Base-by-base conservation (phyloP, 2,888 invertebrate species). In the Cristatella mucedo region DNA sequence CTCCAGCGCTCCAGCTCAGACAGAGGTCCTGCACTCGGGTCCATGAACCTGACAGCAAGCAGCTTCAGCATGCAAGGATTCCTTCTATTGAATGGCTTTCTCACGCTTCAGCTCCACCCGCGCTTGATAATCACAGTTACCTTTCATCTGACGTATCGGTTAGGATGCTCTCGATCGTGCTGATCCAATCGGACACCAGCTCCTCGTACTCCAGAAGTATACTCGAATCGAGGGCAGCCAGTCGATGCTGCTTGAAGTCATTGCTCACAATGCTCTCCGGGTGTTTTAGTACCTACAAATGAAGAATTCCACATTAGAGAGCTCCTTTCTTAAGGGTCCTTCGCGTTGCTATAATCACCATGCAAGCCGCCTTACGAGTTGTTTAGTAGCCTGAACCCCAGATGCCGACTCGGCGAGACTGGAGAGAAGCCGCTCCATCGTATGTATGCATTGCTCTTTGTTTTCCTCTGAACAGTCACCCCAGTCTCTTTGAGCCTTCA, bases 1-100 rank as follows among this genome's bases (percentile, higher is more conserved):
- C 53, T 47, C 64, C 64, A 65, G 41, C 60, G 45, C 29, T 64
- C 63, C 30, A 65, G 41, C 49, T 65, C 64, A 2, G 59, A 58
- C 47, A 64, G 41, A 2, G 63, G 64, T 21, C 63, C 63, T 44
- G 60, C 57, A 51, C 57, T 61, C 4, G 57, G 56, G 41, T 59
- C 60, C 49, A 58, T 50, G 42, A 55, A 54, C 44, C 59, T 59
- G 40, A 21, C n/a, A 11, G 26, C 26, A 26, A 26, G 26, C n/a
- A 26, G 26, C 9, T 26, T 7, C n/a, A 26, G n/a, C 7, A 26
- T 26, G n/a, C 9, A n/a, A 7, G n/a, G 26, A 7, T 26, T n/a
- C n/a, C 26, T n/a, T 9, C n/a, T 9, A 26, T 26, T 26, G 7
- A 7, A 26, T 26, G 7, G 26, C 26, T 26, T 26, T 7, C 7